These are phyloP conservation scores for Napeogenes inachia DNA, from an alignment of 2,888 invertebrate species.

Conservation along the genomic window DNA sequence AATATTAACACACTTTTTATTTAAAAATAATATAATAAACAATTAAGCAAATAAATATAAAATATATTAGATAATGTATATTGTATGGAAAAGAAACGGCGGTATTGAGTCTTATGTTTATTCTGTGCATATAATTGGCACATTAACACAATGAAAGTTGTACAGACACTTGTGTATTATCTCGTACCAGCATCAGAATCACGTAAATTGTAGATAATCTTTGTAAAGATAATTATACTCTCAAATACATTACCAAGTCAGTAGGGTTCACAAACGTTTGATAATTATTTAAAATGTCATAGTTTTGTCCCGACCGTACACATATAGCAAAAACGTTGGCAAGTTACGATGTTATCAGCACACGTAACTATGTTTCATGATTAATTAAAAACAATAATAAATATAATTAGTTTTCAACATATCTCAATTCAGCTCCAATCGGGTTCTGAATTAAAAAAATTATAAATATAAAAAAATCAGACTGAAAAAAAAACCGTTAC, in stretches of 20 bases:
- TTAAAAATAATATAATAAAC: too few species aligned
- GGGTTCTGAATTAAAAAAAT: conserved; percentile 17
- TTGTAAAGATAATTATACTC: conserved; percentile 1
- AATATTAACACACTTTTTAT: background rate
- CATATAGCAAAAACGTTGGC: conserved; percentile 51
- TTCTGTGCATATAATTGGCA: background rate
- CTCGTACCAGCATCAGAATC: background rate
- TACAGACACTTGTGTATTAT: background rate
- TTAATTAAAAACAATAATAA: conserved; percentile 65
- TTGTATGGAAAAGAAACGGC: background rate
- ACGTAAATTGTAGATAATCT: conserved; percentile 3
- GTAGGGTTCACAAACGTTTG: conserved; percentile 1
- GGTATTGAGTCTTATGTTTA: background rate
- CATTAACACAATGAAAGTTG: conserved; percentile 4
- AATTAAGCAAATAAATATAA: too few species aligned
- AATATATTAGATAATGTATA: too few species aligned
- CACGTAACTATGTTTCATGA: conserved; percentile 54
- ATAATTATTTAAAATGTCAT: background rate
- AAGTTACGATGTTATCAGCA: conserved; percentile 55
- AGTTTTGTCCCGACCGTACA: conserved; percentile 45
- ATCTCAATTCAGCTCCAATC: conserved; percentile 24
- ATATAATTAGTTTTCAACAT: conserved; percentile 51
- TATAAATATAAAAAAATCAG: conserved; percentile 10
- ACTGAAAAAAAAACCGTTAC: too few species aligned
- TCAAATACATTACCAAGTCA: background rate